phyloP scores from a whole-genome alignment of 2,888 invertebrate genomes.

The Eupeodes latifasciatus region DNA sequence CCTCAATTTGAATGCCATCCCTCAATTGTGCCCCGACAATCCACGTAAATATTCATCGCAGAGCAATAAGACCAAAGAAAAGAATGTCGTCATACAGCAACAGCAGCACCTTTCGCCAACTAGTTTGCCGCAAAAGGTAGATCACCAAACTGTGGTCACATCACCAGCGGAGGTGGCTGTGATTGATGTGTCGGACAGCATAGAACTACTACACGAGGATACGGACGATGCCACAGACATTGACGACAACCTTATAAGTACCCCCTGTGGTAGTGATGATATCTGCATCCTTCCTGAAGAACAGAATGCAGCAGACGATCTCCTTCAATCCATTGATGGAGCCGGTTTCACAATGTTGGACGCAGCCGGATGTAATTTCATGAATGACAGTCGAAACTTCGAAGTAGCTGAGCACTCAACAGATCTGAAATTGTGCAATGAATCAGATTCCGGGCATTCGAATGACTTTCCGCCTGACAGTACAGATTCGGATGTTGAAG shows the following conservation, averaged over 20 bases:
- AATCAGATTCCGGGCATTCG: slow-evolving; percentile 44
- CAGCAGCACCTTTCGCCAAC: neutral
- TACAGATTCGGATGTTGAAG: slow-evolving; percentile 79
- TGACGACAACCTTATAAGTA: slow-evolving; percentile 49
- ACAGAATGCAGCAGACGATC: slow-evolving; percentile 23
- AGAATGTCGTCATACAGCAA: neutral
- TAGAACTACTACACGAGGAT: slow-evolving; percentile 72
- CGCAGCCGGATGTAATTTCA: slow-evolving; percentile 39
- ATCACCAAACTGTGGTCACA: neutral
- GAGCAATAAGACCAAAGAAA: slow-evolving; percentile 6
- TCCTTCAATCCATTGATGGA: slow-evolving; percentile 68
- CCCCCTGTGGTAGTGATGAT: slow-evolving; percentile 66
- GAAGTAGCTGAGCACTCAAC: slow-evolving; percentile 74
- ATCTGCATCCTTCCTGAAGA: slow-evolving; percentile 56
- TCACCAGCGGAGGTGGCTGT: neutral
- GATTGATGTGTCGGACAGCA: slow-evolving; percentile 68
- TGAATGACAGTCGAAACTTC: neutral
- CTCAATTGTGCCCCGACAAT: slow-evolving; percentile 40
- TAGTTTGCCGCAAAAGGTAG: neutral
- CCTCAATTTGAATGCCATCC: slow-evolving; percentile 50
- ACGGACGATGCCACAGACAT: slow-evolving; percentile 39
- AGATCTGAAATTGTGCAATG: slow-evolving; percentile 69
- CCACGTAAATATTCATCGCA: slow-evolving; percentile 28
- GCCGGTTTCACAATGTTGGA: slow-evolving; percentile 77
- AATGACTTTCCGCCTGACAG: slow-evolving; percentile 38